Conservation (phyloP, 1,140 invertebrate genomes). For the Tetragnatha versicolor region DNA sequence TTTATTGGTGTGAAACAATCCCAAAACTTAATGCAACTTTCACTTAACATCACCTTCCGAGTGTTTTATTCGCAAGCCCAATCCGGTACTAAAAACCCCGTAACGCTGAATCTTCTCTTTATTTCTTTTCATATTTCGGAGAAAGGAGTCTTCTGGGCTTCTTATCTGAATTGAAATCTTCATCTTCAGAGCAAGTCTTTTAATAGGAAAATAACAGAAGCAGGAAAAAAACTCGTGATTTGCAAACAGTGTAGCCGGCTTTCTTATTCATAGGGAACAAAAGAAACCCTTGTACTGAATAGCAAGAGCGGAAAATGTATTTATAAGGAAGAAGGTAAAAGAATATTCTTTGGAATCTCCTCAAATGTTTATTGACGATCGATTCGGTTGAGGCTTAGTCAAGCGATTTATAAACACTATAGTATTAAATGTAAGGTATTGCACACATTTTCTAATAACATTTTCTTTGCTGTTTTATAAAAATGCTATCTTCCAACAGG, state of each 20-base stretch:
- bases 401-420: no score
- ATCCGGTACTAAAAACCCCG: no score
- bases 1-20: no score
- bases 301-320: neutral
- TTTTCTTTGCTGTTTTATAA: no score
- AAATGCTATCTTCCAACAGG: no score
- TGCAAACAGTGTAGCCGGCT: neutral
- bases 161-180: conserved; percentile 22
- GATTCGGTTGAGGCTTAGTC: neutral
- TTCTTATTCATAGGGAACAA: neutral
- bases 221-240: neutral
- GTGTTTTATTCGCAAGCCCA: no score
- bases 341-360: neutral
- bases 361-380: neutral
- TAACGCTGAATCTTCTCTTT: no score
- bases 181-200: neutral
- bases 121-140: no score
- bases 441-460: no score
- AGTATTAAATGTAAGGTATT: no score
- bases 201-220: neutral
- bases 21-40: no score
- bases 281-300: neutral
- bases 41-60: no score
- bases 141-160: conserved; percentile 3
- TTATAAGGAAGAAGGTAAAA: neutral